Conservation (phyloP, 2,888 invertebrate genomes). For the Epinotia demarniana region DNA sequence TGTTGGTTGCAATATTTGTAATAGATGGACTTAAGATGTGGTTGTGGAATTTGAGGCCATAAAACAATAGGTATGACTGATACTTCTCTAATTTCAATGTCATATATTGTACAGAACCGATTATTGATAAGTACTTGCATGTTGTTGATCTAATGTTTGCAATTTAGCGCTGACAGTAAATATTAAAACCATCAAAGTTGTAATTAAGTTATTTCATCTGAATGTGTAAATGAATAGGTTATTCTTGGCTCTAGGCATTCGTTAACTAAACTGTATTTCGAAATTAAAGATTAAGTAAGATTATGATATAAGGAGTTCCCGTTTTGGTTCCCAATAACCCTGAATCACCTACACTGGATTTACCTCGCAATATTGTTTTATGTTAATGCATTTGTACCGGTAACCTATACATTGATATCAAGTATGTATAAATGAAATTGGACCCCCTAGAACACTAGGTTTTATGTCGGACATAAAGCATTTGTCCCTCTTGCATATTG, state of each 20-base stretch:
- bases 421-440: too few relatives aligned
- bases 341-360: slow-evolving; percentile 45
- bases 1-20: slow-evolving; percentile 56
- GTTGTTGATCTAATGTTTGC: slow-evolving; percentile 51
- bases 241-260: slow-evolving; percentile 72
- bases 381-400: slow-evolving; percentile 41
- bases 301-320: slow-evolving; percentile 54
- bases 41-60: slow-evolving; percentile 73
- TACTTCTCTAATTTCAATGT: slow-evolving; percentile 53
- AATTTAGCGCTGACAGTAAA: slow-evolving; percentile 51
- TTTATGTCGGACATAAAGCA: too few relatives aligned
- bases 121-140: slow-evolving; percentile 53
- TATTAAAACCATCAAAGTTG: slow-evolving; percentile 58
- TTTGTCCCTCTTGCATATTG: too few relatives aligned
- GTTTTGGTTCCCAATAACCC: slow-evolving; percentile 20
- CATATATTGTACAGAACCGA: slow-evolving; percentile 57
- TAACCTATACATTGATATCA: slow-evolving; percentile 24
- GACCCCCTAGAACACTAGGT: too few relatives aligned
- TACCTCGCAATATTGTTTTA: slow-evolving; percentile 56
- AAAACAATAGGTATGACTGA: slow-evolving; percentile 67
- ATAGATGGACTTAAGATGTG: slow-evolving; percentile 65
- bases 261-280: slow-evolving; percentile 68
- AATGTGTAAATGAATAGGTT: slow-evolving; percentile 63
- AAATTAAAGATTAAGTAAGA: slow-evolving; percentile 44
- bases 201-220: slow-evolving; percentile 62